phyloP scores from a whole-genome alignment of 2,888 invertebrate species.

The Malacosoma neustria region DNA sequence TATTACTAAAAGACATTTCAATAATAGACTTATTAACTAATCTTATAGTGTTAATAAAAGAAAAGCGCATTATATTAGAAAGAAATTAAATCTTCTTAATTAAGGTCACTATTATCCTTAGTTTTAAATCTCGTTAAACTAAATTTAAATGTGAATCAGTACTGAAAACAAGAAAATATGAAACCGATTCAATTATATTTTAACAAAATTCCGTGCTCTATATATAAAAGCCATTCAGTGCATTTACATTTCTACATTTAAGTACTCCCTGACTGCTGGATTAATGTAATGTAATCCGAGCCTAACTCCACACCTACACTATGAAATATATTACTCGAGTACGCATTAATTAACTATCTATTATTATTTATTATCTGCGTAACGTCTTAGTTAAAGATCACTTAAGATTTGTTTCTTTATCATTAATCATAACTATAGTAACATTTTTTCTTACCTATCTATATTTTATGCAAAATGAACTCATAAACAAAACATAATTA shows the following conservation, averaged over 20 bases:
- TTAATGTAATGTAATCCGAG: slow-evolving; percentile 38
- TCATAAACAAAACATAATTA: slow-evolving; percentile 29
- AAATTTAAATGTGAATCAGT: no score
- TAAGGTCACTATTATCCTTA: no score
- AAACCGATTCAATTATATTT: no score
- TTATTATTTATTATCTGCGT: slow-evolving; percentile 6
- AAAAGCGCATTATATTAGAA: no score
- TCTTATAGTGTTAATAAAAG: no score
- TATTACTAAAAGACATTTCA: no score
- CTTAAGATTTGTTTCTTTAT: not conserved
- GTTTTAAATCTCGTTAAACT: no score
- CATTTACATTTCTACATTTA: slow-evolving; percentile 52
- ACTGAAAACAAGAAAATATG: no score
- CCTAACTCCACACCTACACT: slow-evolving; percentile 26
- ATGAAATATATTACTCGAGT: slow-evolving; percentile 4
- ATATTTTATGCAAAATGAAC: slow-evolving; percentile 21
- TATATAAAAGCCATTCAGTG: slow-evolving; percentile 41
- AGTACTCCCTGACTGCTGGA: slow-evolving; percentile 38
- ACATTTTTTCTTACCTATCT: slow-evolving; percentile 20
- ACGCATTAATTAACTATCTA: slow-evolving; percentile 15
- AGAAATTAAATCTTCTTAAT: no score
- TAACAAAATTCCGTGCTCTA: no score
- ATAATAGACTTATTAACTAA: no score
- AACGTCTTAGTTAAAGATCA: not conserved
- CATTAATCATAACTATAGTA: not conserved